Conservation (phyloP, 2,113 vertebrate species). For the Phainopepla nitens region DNA sequence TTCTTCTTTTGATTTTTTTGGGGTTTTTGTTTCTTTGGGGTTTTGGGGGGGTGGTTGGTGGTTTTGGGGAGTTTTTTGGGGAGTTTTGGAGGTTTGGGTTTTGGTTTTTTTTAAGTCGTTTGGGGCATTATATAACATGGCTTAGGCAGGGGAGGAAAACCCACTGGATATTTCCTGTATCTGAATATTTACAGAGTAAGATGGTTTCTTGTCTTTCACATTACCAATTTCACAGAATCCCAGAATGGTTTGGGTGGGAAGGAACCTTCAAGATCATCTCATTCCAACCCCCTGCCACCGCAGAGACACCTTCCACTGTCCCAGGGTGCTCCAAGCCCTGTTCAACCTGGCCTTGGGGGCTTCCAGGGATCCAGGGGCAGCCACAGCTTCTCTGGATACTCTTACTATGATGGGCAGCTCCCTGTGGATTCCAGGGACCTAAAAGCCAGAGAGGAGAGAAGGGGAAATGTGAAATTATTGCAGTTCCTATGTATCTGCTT, state of each 20-base stretch:
- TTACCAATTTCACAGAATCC: not conserved
- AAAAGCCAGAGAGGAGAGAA: not conserved
- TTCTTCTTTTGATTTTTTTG: not conserved
- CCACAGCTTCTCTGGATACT: not conserved
- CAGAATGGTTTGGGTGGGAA: not conserved
- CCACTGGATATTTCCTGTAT: not conserved
- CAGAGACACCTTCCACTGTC: not conserved
- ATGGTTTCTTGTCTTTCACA: not conserved
- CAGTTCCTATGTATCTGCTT: accelerated
- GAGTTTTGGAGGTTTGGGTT: no score
- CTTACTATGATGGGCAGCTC: not conserved
- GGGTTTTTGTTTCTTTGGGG: not conserved
- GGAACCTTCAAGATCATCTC: not conserved
- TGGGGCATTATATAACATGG: not conserved
- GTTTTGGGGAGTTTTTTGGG: not conserved
- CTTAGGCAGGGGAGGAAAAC: not conserved
- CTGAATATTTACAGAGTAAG: not conserved
- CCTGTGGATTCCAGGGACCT: not conserved
- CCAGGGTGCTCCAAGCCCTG: accelerated
- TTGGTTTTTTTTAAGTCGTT: not conserved
- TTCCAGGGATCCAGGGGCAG: not conserved
- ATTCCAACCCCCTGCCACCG: not conserved
- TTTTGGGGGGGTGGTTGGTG: no score
- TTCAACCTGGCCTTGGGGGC: not conserved
- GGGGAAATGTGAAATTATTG: not conserved